phyloP scores from a whole-genome alignment of 1,140 invertebrate genomes.

The Spodoptera litura region DNA sequence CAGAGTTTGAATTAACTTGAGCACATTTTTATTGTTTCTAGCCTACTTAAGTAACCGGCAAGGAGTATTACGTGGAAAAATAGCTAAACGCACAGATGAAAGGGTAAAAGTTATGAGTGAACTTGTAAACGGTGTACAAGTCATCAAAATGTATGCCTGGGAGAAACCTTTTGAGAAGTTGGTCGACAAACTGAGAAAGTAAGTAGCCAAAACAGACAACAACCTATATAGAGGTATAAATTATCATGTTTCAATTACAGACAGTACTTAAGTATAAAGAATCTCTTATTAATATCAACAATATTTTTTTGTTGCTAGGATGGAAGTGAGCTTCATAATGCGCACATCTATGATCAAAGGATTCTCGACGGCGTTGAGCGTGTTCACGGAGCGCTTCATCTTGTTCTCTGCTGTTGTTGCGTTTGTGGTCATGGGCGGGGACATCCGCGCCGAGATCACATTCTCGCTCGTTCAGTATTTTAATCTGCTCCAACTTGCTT shows the following conservation, averaged over 20 bases:
- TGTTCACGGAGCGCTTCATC: constrained; percentile 90
- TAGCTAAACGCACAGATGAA: constrained; percentile 91
- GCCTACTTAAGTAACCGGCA: constrained; percentile 89
- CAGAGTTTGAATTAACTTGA: neutral
- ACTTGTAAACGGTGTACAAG: constrained; percentile 91
- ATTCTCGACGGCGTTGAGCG: constrained; percentile 88
- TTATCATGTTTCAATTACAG: too few species aligned
- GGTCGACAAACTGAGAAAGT: constrained; percentile 85
- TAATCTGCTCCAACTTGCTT: constrained; percentile 90
- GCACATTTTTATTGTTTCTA: constrained; percentile 64
- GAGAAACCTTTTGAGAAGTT: constrained; percentile 91
- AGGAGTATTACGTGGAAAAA: constrained; percentile 88
- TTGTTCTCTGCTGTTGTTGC: constrained; percentile 90
- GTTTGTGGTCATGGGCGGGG: constrained; percentile 88
- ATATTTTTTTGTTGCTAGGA: constrained; percentile 72
- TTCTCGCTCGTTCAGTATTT: constrained; percentile 92
- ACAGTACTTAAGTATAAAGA: neutral
- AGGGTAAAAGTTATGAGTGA: constrained; percentile 94
- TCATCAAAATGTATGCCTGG: constrained; percentile 96
- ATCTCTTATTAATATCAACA: neutral
- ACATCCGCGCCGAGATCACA: constrained; percentile 89
- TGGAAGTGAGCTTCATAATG: constrained; percentile 89
- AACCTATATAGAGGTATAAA: too few species aligned
- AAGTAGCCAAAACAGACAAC: constrained; percentile 46
- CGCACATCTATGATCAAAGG: constrained; percentile 90